Percentiles rank a stretch among this genome's conserved stretches.
Conservation (phyloP, 2,888 invertebrate species). For the Heliconius sara region DNA sequence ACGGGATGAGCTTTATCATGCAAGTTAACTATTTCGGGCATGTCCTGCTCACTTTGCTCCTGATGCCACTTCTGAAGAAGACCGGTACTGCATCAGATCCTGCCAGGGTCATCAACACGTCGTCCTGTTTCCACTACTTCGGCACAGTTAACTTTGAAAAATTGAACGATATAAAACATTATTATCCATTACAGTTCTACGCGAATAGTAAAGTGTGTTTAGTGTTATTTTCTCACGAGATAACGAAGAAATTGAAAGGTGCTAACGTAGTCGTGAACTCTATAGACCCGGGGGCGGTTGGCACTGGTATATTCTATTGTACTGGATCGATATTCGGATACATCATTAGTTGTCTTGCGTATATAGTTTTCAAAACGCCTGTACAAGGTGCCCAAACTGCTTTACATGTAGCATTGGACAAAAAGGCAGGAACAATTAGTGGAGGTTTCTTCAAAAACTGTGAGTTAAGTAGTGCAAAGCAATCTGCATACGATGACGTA, state of each 20-base stretch:
- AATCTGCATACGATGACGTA: slow-evolving; percentile 76
- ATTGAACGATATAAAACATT: slow-evolving; percentile 76
- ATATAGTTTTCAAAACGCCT: slow-evolving; percentile 33
- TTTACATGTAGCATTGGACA: slow-evolving; percentile 86
- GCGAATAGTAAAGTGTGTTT: slow-evolving; percentile 87
- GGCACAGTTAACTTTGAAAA: slow-evolving; percentile 87
- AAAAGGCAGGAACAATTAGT: slow-evolving; percentile 84
- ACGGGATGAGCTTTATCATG: slow-evolving; percentile 93
- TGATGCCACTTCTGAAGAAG: slow-evolving; percentile 89
- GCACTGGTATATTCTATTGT: slow-evolving; percentile 87
- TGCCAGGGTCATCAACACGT: slow-evolving; percentile 89
- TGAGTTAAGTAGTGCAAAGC: slow-evolving; percentile 70
- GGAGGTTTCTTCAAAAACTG: slow-evolving; percentile 91
- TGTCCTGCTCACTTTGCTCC: slow-evolving; percentile 93
- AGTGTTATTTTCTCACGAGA: slow-evolving; percentile 87
- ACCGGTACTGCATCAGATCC: slow-evolving; percentile 77
- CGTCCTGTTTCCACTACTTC: slow-evolving; percentile 88
- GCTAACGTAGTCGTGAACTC: slow-evolving; percentile 88
- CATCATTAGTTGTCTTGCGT: slow-evolving; percentile 79
- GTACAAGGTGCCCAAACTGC: slow-evolving; percentile 84
- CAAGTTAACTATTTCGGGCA: slow-evolving; percentile 96
- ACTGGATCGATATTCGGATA: slow-evolving; percentile 67
- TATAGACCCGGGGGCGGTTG: slow-evolving; percentile 92
- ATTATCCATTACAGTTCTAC: slow-evolving; percentile 77
- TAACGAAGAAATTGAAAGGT: slow-evolving; percentile 85